phyloP scores from a whole-genome alignment of 2,113 vertebrate genomes.

The Syngnathus typhle region DNA sequence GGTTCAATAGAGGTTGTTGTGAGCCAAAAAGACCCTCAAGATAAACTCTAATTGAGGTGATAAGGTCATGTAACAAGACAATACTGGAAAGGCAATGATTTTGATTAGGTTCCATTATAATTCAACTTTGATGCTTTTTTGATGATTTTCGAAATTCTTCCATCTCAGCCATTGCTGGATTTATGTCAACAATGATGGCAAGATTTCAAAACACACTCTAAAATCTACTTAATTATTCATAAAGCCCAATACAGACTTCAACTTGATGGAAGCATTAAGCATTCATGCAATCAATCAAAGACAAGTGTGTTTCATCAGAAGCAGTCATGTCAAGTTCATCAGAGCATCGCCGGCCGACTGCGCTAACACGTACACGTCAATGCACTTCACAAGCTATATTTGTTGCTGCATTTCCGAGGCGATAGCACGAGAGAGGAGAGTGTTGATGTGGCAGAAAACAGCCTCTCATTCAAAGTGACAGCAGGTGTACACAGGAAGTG shows the following conservation, averaged over 20 bases:
- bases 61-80: neutral
- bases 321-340: neutral
- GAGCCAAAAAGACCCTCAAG: neutral
- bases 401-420: constrained; percentile 10
- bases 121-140: neutral
- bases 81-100: neutral
- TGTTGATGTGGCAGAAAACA: constrained; percentile 19
- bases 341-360: neutral
- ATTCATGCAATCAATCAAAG: neutral
- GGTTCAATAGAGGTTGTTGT: neutral
- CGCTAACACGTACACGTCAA: neutral
- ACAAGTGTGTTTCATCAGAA: neutral
- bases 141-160: neutral
- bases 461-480: constrained; percentile 42
- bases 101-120: neutral
- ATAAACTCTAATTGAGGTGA: neutral
- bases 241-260: neutral
- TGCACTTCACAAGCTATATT: neutral
- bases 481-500: constrained; percentile 38
- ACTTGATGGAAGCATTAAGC: neutral
- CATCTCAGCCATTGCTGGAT: too few species aligned
- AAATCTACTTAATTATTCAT: neutral
- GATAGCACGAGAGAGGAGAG: neutral
- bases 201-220: neutral
- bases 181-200: neutral